A percentile compares a stretch with the other conserved stretches of the same genome.
Evolutionary conservation across 2,888 invertebrate species (phyloP).

Genomic region (Trachelus stipa): DNA sequence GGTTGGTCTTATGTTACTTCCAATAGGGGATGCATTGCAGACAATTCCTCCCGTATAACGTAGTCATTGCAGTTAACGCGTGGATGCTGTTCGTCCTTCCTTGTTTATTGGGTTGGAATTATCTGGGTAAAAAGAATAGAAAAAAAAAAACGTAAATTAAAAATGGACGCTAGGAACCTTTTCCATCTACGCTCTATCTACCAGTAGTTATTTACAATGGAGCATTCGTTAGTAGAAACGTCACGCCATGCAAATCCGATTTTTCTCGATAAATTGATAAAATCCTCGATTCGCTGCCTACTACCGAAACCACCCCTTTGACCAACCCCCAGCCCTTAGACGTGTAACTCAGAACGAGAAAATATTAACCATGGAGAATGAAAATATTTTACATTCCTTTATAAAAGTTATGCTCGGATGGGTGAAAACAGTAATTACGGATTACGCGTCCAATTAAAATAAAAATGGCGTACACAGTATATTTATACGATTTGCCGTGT

Average conservation of each 20-base stretch:
- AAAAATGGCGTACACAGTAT: neutral
- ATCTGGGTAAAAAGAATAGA: neutral
- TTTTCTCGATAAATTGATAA: conserved; percentile 53
- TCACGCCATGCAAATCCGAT: conserved; percentile 45
- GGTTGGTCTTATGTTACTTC: neutral
- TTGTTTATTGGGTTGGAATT: neutral
- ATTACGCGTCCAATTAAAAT: neutral
- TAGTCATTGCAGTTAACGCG: neutral
- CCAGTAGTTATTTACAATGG: conserved; percentile 54
- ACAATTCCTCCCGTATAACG: neutral
- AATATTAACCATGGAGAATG: neutral
- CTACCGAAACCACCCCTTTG: neutral
- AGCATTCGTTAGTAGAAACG: conserved; percentile 51
- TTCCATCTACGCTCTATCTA: conserved; percentile 14
- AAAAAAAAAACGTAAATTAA: neutral
- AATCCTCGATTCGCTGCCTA: conserved; percentile 45
- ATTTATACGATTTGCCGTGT: neutral
- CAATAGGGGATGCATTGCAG: neutral
- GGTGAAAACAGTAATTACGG: neutral
- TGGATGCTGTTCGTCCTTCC: neutral
- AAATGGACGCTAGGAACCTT: neutral
- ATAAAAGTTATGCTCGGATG: neutral
- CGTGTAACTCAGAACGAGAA: neutral
- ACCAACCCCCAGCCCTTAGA: neutral
- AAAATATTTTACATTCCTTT: neutral